Conservation (phyloP, 2,113 vertebrate species). For the Tupaia chinensis region DNA sequence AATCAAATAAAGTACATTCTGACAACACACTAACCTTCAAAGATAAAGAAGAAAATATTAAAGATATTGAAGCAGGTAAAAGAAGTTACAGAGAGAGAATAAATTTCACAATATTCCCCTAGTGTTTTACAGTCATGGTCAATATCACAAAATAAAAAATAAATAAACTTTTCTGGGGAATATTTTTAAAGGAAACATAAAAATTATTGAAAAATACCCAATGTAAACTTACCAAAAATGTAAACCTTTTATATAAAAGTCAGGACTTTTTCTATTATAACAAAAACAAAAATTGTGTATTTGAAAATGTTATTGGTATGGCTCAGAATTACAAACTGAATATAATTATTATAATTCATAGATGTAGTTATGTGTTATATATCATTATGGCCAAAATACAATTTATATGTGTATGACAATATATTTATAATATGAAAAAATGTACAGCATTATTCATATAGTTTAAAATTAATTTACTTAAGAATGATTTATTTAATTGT, state of each 20-base stretch:
- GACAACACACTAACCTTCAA: not conserved
- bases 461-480: not conserved
- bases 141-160: not conserved
- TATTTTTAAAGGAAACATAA: not conserved
- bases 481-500: too few species aligned
- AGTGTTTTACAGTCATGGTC: not conserved
- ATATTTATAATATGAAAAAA: not conserved
- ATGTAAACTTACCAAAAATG: not conserved
- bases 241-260: not conserved
- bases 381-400: not conserved
- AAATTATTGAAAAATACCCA: not conserved
- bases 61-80: not conserved
- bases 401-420: not conserved
- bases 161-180: not conserved
- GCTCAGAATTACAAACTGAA: not conserved
- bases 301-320: not conserved
- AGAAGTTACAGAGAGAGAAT: not conserved
- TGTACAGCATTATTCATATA: not conserved
- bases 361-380: not conserved
- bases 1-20: not conserved
- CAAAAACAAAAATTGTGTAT: not conserved
- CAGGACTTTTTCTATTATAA: not conserved
- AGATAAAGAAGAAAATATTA: not conserved
- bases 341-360: not conserved
- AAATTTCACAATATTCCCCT: not conserved